Conservation (phyloP, 1,140 invertebrate genomes). For the Frieseomelitta varia region DNA sequence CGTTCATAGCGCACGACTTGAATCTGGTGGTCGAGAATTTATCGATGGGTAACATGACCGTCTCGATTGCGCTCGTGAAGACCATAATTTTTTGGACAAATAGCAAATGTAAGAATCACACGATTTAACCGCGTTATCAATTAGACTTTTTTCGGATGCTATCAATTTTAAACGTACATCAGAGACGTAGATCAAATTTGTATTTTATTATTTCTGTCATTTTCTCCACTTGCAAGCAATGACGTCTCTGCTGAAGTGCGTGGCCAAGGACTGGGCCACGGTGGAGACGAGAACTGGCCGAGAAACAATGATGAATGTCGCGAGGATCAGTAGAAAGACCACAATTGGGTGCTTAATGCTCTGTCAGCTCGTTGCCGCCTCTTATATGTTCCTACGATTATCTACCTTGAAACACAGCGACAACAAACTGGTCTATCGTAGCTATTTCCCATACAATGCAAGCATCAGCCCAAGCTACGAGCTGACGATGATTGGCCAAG, state of each 20-base stretch:
- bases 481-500: slow-evolving; percentile 79
- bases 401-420: not conserved
- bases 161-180: no score
- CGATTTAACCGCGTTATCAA: fast-evolving
- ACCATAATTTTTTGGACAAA: slow-evolving; percentile 47
- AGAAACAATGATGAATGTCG: slow-evolving; percentile 41
- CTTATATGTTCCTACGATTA: not conserved
- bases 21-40: slow-evolving; percentile 53
- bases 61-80: slow-evolving; percentile 46
- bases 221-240: slow-evolving; percentile 38
- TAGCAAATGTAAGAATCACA: slow-evolving; percentile 48
- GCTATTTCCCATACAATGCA: slow-evolving; percentile 76
- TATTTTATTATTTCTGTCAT: no score
- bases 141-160: no score
- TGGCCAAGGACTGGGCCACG: slow-evolving; percentile 54
- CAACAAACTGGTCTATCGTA: slow-evolving; percentile 20
- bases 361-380: not conserved
- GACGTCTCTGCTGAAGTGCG: slow-evolving; percentile 34
- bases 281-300: not conserved
- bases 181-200: no score
- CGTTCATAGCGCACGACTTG: slow-evolving; percentile 31
- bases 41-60: slow-evolving; percentile 38
- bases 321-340: slow-evolving; percentile 29
- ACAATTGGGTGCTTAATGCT: slow-evolving; percentile 39
- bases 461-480: slow-evolving; percentile 78